A percentile compares a stretch with the other conserved stretches of the same genome.
These are phyloP conservation scores for Priocnemis perturbator DNA, from an alignment of 2,888 invertebrate species.

Conservation along the genomic window DNA sequence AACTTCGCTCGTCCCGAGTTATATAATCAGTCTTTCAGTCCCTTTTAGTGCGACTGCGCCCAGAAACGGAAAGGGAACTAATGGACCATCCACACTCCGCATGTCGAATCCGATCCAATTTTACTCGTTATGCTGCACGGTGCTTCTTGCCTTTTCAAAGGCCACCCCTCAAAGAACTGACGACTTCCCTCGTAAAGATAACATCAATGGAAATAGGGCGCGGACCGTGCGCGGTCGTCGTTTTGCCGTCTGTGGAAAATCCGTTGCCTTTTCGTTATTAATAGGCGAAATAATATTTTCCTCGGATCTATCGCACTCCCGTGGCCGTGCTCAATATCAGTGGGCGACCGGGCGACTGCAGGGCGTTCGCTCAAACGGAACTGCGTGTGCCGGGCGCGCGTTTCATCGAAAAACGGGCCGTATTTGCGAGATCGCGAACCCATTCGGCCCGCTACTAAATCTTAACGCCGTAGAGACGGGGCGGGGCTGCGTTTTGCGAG, in stretches of 20 bases:
- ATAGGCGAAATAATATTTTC: conserved; percentile 19
- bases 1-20: conserved; percentile 1
- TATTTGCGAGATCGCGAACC: no score
- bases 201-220: conserved; percentile 44
- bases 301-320: neutral
- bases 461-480: no score
- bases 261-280: conserved; percentile 23
- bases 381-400: no score
- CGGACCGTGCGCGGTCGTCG: conserved; percentile 1
- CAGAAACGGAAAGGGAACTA: conserved; percentile 28
- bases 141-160: conserved; percentile 40
- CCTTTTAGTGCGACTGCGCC: conserved; percentile 16
- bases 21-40: conserved; percentile 18
- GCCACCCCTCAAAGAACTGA: conserved; percentile 38
- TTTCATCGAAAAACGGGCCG: neutral
- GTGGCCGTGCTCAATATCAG: conserved; percentile 23
- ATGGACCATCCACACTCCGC: conserved; percentile 36
- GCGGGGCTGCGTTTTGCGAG: no score
- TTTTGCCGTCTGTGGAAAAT: neutral
- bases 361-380: conserved; percentile 6
- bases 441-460: no score
- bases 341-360: no score
- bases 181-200: conserved; percentile 37
- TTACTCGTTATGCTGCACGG: conserved; percentile 46
- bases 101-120: conserved; percentile 46